Percentiles rank a stretch among this genome's conserved stretches.
Evolutionary conservation across 2,888 invertebrate genomes (phyloP).

Genomic region (Baronia brevicornis): DNA sequence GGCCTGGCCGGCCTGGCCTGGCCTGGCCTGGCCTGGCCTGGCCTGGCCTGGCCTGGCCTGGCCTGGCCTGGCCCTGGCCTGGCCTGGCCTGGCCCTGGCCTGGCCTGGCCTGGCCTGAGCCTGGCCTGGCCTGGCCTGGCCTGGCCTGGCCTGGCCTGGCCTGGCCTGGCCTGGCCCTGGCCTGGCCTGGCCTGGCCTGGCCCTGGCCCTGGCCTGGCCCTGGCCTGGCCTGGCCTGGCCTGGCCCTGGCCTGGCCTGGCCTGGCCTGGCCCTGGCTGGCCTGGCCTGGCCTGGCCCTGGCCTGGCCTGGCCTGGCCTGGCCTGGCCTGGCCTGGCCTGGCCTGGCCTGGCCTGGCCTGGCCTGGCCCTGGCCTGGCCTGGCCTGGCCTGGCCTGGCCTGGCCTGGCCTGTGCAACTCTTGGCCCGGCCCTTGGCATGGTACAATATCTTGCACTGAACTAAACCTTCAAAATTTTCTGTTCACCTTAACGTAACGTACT

Average conservation of each 20-base stretch:
- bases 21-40: conserved; percentile 18
- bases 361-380: conserved; percentile 9
- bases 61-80: conserved; percentile 21
- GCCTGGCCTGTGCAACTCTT: too few relatives aligned
- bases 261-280: too few relatives aligned
- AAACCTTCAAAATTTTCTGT: too few relatives aligned
- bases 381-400: too few relatives aligned
- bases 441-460: too few relatives aligned
- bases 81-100: conserved; percentile 24
- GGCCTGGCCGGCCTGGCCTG: conserved; percentile 18
- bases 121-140: conserved; percentile 23
- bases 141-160: conserved; percentile 21
- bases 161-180: conserved; percentile 20
- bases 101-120: conserved; percentile 23
- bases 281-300: conserved; percentile 12
- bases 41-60: conserved; percentile 18
- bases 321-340: conserved; percentile 15
- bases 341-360: conserved; percentile 14
- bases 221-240: conserved; percentile 15
- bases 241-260: conserved; percentile 14
- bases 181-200: conserved; percentile 16
- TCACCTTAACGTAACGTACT: too few relatives aligned
- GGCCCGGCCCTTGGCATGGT: too few relatives aligned
- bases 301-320: conserved; percentile 14
- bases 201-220: conserved; percentile 13